A percentile compares a stretch with the other conserved stretches of the same genome.
Conservation (phyloP, 2,113 vertebrate genomes). For the Irena cyanogastra region DNA sequence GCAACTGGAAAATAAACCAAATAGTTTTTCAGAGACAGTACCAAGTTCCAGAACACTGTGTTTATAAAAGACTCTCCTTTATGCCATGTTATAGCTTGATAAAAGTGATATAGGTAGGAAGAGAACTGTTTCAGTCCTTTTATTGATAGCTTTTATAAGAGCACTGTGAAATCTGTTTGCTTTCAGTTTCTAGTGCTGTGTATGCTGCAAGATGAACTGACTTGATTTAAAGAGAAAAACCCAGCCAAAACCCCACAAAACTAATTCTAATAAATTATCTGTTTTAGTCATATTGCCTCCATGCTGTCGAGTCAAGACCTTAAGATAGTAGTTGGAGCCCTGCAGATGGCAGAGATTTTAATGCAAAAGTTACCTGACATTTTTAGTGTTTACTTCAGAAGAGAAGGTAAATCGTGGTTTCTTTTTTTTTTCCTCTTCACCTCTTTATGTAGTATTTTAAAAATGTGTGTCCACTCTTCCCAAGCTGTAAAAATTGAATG, state of each 20-base stretch:
- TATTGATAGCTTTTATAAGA: not conserved
- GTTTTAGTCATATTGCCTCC: conserved; percentile 95
- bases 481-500: not conserved
- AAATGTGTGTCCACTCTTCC: not conserved
- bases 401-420: conserved; percentile 85
- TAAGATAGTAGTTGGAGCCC: conserved; percentile 98
- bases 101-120: not conserved
- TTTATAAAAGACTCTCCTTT: not conserved
- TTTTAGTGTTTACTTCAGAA: conserved; percentile 98
- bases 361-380: conserved; percentile 99
- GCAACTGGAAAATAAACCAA: not conserved
- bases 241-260: not conserved
- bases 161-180: not conserved
- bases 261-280: conserved; percentile 37
- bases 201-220: not conserved
- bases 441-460: not conserved
- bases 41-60: accelerated
- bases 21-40: not conserved
- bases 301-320: conserved; percentile 99
- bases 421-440: not conserved
- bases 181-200: not conserved
- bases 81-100: not conserved
- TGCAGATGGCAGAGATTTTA: conserved; percentile 99
- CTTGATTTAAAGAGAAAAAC: not conserved
- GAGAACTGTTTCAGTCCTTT: not conserved